Percentiles rank a stretch among this genome's conserved stretches.
These are phyloP conservation scores for Enteromius treurensis DNA, from an alignment of 2,797 vertebrate species.

Conservation along the genomic window DNA sequence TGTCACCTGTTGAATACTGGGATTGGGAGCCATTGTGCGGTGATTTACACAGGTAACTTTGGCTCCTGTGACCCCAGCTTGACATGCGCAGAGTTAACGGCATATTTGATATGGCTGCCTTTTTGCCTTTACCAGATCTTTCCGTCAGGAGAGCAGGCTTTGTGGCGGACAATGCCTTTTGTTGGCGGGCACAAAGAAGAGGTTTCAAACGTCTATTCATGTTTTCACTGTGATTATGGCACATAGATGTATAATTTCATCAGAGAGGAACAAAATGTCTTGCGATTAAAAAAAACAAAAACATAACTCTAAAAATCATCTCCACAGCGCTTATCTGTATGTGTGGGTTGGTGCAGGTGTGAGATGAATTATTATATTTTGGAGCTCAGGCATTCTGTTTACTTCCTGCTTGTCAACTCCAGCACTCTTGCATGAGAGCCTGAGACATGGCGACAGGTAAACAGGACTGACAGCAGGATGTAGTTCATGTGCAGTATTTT, in stretches of 20 bases:
- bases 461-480: conserved; percentile 42
- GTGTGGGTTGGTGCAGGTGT: conserved; percentile 18
- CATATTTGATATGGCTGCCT: conserved; percentile 72
- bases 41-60: conserved; percentile 73
- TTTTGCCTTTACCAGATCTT: conserved; percentile 41
- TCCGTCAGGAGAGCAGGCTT: conserved; percentile 57
- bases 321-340: neutral
- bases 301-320: conserved; percentile 1
- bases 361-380: conserved; percentile 21
- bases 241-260: conserved; percentile 51
- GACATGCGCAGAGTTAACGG: conserved; percentile 74
- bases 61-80: conserved; percentile 77
- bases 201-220: conserved; percentile 61
- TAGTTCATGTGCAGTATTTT: conserved; percentile 7
- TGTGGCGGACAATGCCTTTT: conserved; percentile 63
- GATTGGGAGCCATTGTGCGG: conserved; percentile 57
- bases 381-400: conserved; percentile 54
- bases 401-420: conserved; percentile 54
- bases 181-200: conserved; percentile 58
- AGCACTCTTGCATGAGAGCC: conserved; percentile 35
- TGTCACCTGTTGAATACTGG: conserved; percentile 64
- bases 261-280: neutral
- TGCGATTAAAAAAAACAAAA: neutral
- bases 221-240: conserved; percentile 52
- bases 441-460: conserved; percentile 44